Conservation (phyloP, 2,797 vertebrate genomes). For the Pelochelys cantorii region DNA sequence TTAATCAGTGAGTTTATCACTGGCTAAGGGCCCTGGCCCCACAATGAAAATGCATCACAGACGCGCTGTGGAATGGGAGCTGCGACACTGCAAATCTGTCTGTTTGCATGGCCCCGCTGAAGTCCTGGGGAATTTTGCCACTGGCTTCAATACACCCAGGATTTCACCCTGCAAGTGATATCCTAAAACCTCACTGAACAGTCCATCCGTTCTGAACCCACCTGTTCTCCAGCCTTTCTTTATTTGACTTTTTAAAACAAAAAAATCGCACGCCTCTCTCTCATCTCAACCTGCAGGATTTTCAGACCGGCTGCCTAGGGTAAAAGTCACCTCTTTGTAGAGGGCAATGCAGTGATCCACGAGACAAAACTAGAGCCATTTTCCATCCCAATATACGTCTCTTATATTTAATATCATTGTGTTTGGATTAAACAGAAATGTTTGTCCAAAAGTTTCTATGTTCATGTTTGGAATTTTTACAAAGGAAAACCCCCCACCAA, state of each 20-base stretch:
- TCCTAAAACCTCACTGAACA: slow-evolving; percentile 12
- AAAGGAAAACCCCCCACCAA: background rate
- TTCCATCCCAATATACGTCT: background rate
- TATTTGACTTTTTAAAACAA: background rate
- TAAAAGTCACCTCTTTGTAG: background rate
- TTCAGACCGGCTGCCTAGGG: background rate
- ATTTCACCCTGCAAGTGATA: background rate
- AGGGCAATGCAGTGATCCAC: background rate
- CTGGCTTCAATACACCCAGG: background rate
- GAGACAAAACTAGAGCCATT: background rate
- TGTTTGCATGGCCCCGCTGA: background rate
- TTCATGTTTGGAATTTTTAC: slow-evolving; percentile 23
- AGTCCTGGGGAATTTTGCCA: background rate
- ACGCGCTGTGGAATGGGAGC: slow-evolving; percentile 47
- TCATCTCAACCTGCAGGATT: background rate
- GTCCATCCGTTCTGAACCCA: background rate
- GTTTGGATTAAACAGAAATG: slow-evolving; percentile 11
- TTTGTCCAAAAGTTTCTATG: background rate
- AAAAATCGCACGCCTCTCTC: background rate
- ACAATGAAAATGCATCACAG: slow-evolving; percentile 41
- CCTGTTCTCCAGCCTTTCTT: background rate
- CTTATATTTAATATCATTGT: background rate
- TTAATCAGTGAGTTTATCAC: slow-evolving; percentile 55
- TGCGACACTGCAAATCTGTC: background rate
- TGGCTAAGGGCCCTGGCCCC: slow-evolving; percentile 23